phyloP scores from a whole-genome alignment of 2,113 vertebrate species.

The Argyrosomus japonicus region DNA sequence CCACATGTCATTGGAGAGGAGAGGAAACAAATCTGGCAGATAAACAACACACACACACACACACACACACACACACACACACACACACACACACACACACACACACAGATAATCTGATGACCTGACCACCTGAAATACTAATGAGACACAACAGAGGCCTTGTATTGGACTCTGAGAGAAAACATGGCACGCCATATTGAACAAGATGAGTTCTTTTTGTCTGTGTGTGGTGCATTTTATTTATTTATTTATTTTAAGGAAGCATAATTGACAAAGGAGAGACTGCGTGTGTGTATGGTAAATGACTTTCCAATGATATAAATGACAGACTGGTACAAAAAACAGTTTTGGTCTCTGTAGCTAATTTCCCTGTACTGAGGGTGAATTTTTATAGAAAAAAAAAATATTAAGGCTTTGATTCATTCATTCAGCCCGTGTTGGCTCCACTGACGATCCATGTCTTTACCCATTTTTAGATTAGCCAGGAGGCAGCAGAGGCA shows the following conservation, averaged over 20 bases:
- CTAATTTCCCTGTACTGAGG: no score
- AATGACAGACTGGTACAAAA: not conserved
- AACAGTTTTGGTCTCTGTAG: no score
- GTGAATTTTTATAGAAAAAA: no score
- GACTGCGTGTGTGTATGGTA: no score
- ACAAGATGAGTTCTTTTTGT: slow-evolving; percentile 8
- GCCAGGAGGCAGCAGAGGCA: no score
- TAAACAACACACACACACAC: slow-evolving; percentile 3
- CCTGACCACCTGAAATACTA: slow-evolving; percentile 37
- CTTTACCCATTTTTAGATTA: no score
- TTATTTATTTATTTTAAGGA: not conserved
- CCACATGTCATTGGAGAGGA: slow-evolving; percentile 16
- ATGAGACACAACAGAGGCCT: slow-evolving; percentile 25
- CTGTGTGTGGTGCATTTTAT: not conserved
- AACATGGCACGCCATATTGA: slow-evolving; percentile 25
- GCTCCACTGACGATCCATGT: no score
- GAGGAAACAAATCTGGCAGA: slow-evolving; percentile 8
- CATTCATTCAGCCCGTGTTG: no score
- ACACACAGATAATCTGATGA: slow-evolving; percentile 12
- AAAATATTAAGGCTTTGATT: no score
- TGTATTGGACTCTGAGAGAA: slow-evolving; percentile 13
- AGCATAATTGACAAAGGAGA: not conserved
- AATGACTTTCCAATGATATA: no score
- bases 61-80: not conserved
- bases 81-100: not conserved